A percentile compares a stretch with the other conserved stretches of the same genome.
Evolutionary conservation across 2,113 vertebrate species (phyloP).

Genomic region (Tachysurus vachellii): DNA sequence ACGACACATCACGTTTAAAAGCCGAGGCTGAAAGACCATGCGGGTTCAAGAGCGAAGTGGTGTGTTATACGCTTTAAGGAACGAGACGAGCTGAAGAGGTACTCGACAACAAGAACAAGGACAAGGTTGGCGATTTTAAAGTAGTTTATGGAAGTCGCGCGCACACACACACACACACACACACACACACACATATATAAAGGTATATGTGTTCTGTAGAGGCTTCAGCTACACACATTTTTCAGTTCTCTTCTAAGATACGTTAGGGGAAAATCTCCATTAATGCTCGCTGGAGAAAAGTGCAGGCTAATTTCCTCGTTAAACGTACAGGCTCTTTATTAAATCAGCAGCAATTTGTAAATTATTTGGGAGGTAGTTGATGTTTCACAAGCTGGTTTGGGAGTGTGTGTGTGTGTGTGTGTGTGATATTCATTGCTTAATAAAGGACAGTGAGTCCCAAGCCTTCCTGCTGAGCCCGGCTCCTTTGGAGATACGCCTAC

Average conservation of each 20-base stretch:
- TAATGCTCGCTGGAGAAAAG: slow-evolving; percentile 43
- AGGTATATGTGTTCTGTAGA: no score
- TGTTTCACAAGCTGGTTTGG: slow-evolving; percentile 23
- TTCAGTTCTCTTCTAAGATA: background rate
- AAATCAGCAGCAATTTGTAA: slow-evolving; percentile 56
- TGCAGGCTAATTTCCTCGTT: slow-evolving; percentile 40
- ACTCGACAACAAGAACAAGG: background rate
- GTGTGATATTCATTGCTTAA: slow-evolving; percentile 36
- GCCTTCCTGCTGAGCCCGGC: slow-evolving; percentile 17
- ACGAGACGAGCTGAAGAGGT: background rate
- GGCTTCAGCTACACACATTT: background rate
- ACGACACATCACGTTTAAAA: background rate
- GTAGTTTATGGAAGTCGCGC: background rate
- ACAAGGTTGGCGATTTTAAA: no score
- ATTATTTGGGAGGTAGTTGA: slow-evolving; percentile 39
- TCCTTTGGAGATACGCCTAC: slow-evolving; percentile 19
- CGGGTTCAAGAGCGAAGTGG: background rate
- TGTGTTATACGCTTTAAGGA: background rate
- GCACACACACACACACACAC: background rate
- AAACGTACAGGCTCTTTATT: slow-evolving; percentile 53
- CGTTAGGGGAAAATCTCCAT: slow-evolving; percentile 51
- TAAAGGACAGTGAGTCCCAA: slow-evolving; percentile 34
- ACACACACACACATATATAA: background rate
- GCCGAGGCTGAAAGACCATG: background rate
- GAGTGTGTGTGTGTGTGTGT: slow-evolving; percentile 3